Evolutionary conservation across 2,113 vertebrate genomes (phyloP), one percentile per base, ranked within the genome.

Genomic region (Paramisgurnus dabryanus): DNA sequence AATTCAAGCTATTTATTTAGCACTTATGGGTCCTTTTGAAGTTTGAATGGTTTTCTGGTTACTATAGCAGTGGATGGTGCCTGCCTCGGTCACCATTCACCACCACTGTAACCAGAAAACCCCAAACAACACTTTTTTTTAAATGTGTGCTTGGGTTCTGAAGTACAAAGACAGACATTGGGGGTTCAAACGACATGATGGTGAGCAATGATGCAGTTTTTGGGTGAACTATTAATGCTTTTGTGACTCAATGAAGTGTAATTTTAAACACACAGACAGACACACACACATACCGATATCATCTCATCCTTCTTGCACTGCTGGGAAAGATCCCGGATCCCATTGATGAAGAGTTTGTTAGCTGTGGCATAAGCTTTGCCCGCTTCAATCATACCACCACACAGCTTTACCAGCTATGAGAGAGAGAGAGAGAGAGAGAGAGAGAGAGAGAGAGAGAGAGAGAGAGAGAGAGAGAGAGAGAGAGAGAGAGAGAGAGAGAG

Each of bases 251-350:
- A 22, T 45, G 2, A 45, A 77, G 10, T 11, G 18, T 27, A 5
- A 39, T 17, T 4, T n/a, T 4, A 43, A 18, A 50, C 4, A 47
- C 4, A 17, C 13, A 13, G n/a, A 65, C n/a, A 57, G 8, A 80
- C 70, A 34, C 53, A 68, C 65, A 63, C 50, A 67, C 12, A 10
- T 88, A 99, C 97, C 90, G 95, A 97, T 79, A 99, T 95, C 92
- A 96, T 96, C 7, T 94, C 90, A 6, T 99, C 97, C 74, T 97
- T 97, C 89, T 94, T 96, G 93, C 96, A 98, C 84, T 99, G 97
- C 86, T 96, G 96, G 0, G 97, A 96, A 82, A 99, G 89, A 88
- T 99, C 97, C 11, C 96, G 93, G 81, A 99, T 92, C 0, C 97
- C 97, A 0, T 90, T 96, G 81, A 99, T 95, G 0, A 99, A 99